Base-by-base conservation (phyloP, 2,888 invertebrate genomes). In the Drosophila kambysellisi region DNA sequence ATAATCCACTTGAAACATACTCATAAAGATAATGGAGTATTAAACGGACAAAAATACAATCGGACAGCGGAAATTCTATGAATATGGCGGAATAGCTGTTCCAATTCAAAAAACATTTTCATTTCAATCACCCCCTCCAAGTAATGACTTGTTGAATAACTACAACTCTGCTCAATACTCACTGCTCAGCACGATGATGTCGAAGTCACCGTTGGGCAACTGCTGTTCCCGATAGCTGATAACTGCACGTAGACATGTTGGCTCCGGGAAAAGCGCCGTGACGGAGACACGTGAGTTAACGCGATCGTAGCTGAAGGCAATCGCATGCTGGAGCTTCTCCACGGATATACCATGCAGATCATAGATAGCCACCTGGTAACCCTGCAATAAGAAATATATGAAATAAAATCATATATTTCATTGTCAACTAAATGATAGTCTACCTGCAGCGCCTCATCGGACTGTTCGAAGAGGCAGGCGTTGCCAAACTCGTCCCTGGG, bases 401-500 rank as follows among this genome's bases (percentile, higher is more conserved):
- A 29, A 5, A 3, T 41, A 30, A 1, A 17, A 3, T 17, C 2
- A 2, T 0, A n/a, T 2, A 35, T 20, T 3, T 0, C 29, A 35
- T n/a, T 15, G 15, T 11, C 2, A n/a, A 5, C n/a, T 3, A 12
- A 11, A 4, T 7, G 8, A 12, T 11, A 12, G 2, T 70, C 62
- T 82, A 94, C 95, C 89, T 95, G 94, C 0, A 95, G 94, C 1
- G 96, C 96, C 90, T 95, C 94, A 72, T 95, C 95, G 43, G 93
- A 94, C 52, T 94, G 93, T 37, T 94, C 94, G 87, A 95, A 96
- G 78, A 94, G 92, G 88, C 97, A 97, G n/a, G 96, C 94, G 93
- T 98, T 98, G 91, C 97, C 97, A 93, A 96, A 98, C 92, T 96
- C 96, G 94, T 98, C 98, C 70, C 98, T 94, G n/a, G 98, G 98